Percentiles rank a stretch among this genome's conserved stretches.
phyloP scores from a whole-genome alignment of 2,888 invertebrate genomes.

The Geophilus truncorum region DNA sequence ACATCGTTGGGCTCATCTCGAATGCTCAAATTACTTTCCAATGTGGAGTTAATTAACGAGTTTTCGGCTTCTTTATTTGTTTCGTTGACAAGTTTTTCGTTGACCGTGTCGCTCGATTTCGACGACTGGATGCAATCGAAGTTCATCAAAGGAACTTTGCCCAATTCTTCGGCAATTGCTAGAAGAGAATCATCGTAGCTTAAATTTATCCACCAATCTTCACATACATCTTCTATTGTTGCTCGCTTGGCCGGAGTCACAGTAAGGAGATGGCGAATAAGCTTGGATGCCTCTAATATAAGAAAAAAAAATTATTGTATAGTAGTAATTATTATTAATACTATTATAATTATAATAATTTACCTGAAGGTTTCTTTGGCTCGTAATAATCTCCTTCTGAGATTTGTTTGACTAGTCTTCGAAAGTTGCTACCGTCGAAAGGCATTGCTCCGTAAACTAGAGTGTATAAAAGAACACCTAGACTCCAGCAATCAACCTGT shows the following conservation, averaged over 20 bases:
- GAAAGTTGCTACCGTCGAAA: slow-evolving; percentile 97
- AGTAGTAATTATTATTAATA: too few relatives aligned
- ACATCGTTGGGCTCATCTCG: slow-evolving; percentile 36
- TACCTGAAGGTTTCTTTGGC: slow-evolving; percentile 88
- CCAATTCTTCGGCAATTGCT: slow-evolving; percentile 77
- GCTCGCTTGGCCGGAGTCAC: slow-evolving; percentile 85
- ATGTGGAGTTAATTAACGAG: too few relatives aligned
- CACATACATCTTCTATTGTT: slow-evolving; percentile 88
- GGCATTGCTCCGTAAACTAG: slow-evolving; percentile 99
- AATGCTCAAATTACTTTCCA: slow-evolving; percentile 34
- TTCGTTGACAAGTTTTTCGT: too few relatives aligned
- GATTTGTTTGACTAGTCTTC: slow-evolving; percentile 91
- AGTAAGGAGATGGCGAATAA: slow-evolving; percentile 90
- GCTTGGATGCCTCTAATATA: slow-evolving; percentile 73
- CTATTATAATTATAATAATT: too few relatives aligned
- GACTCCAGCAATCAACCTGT: slow-evolving; percentile 68
- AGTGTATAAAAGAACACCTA: slow-evolving; percentile 95
- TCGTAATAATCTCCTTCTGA: slow-evolving; percentile 97
- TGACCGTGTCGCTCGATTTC: slow-evolving; percentile 56
- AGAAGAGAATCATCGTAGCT: slow-evolving; percentile 75
- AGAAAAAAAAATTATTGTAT: too few relatives aligned
- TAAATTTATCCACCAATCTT: slow-evolving; percentile 95
- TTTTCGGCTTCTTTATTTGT: too few relatives aligned
- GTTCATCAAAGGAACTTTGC: slow-evolving; percentile 84
- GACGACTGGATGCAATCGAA: slow-evolving; percentile 78